Conservation (phyloP, 1,140 invertebrate species). For the Diachasma alloeum region DNA sequence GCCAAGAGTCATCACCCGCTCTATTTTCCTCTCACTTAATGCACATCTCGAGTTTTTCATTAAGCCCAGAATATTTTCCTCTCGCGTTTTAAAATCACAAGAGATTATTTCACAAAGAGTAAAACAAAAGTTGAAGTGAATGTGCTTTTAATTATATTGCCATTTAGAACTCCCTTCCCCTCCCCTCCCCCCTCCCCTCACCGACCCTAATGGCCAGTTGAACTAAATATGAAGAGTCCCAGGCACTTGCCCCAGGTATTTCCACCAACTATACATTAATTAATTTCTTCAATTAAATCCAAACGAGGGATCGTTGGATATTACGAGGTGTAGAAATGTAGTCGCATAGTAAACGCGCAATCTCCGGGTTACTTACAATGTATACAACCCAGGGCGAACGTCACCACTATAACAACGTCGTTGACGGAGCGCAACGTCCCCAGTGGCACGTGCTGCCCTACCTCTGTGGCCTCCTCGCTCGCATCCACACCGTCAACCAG, state of each 20-base stretch:
- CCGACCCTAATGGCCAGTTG: not conserved
- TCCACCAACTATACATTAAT: constrained; percentile 26
- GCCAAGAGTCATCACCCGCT: too few species aligned
- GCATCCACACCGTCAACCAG: not conserved
- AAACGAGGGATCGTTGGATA: constrained; percentile 2
- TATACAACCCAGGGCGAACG: constrained; percentile 11
- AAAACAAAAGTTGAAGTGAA: not conserved
- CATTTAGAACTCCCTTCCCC: not conserved
- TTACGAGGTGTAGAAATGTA: constrained; percentile 8
- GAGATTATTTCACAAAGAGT: not conserved
- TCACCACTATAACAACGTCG: constrained; percentile 13
- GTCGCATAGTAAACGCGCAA: constrained; percentile 21
- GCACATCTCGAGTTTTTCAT: not conserved
- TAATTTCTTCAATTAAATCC: constrained; percentile 35
- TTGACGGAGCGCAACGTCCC: not conserved
- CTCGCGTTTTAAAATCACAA: not conserved
- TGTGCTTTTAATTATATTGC: not conserved
- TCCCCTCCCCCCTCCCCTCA: too few species aligned
- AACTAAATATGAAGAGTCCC: not conserved
- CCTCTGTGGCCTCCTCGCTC: not conserved
- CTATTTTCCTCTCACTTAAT: not conserved
- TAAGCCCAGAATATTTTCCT: not conserved
- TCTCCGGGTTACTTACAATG: constrained; percentile 19
- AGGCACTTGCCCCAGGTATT: not conserved
- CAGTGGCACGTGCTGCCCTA: constrained; percentile 16